Evolutionary conservation across 2,113 vertebrate genomes (phyloP).

Genomic region (Aptenodytes patagonicus): DNA sequence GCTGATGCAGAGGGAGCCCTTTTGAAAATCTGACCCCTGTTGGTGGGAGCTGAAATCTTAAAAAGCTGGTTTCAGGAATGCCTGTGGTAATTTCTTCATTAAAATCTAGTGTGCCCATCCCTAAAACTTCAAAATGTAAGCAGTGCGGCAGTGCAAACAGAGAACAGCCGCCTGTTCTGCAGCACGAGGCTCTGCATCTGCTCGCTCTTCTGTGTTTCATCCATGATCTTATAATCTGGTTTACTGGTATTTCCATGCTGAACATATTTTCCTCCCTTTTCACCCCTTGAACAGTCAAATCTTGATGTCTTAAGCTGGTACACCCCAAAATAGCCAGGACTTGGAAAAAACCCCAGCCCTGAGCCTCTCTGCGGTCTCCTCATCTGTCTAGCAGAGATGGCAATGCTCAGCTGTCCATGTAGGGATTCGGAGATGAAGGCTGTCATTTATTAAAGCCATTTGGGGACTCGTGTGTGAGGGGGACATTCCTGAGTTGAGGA

Average conservation of each 20-base stretch:
- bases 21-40: not conserved
- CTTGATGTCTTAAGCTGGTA: not conserved
- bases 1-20: not conserved
- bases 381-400: not conserved
- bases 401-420: not conserved
- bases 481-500: constrained; percentile 11
- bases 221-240: accelerated
- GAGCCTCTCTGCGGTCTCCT: not conserved
- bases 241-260: not conserved
- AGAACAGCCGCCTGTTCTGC: not conserved
- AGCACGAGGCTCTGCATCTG: not conserved
- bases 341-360: not conserved
- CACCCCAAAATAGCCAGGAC: not conserved
- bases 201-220: not conserved
- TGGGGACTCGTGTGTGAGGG: not conserved
- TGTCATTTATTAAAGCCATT: constrained; percentile 45
- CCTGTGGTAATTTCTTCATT: not conserved
- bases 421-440: not conserved
- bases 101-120: not conserved
- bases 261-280: not conserved
- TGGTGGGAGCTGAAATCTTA: not conserved
- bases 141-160: not conserved
- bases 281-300: not conserved
- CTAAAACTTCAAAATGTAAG: not conserved
- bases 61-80: not conserved